These are phyloP conservation scores for Phyllotreta striolata DNA, from an alignment of 2,888 invertebrate species.

Conservation along the genomic window DNA sequence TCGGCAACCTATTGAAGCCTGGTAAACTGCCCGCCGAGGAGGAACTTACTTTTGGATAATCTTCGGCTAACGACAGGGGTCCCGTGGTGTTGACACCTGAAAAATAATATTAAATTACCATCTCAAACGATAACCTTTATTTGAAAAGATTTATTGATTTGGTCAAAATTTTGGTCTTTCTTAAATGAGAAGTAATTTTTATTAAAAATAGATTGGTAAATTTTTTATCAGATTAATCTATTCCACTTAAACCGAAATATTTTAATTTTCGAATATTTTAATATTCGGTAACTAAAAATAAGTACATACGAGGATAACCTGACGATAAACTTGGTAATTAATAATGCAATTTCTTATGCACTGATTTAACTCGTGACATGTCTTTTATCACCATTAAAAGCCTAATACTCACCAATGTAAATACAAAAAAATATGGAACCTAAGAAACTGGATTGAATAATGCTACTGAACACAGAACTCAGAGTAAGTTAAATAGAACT, in stretches of 20 bases:
- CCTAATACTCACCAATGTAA: too few relatives aligned
- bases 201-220: background rate
- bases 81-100: constrained; percentile 47
- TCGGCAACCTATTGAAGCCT: constrained; percentile 54
- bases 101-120: constrained; percentile 16
- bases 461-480: too few relatives aligned
- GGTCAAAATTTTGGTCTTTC: too few relatives aligned
- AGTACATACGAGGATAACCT: constrained; percentile 3
- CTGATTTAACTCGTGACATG: background rate
- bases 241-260: constrained; percentile 4
- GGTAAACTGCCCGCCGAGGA: constrained; percentile 52
- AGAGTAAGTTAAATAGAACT: too few relatives aligned
- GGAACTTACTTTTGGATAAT: constrained; percentile 52
- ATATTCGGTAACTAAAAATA: background rate
- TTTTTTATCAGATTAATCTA: background rate
- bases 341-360: constrained; percentile 3
- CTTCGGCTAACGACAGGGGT: constrained; percentile 45
- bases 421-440: too few relatives aligned
- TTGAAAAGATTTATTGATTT: too few relatives aligned
- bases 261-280: constrained; percentile 7
- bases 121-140: too few relatives aligned
- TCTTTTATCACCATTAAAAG: too few relatives aligned
- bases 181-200: too few relatives aligned
- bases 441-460: too few relatives aligned
- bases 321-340: background rate